Evolutionary conservation across 2,113 vertebrate genomes (phyloP), one percentile per base, ranked within the genome.

Genomic region (Nothoprocta pentlandii): DNA sequence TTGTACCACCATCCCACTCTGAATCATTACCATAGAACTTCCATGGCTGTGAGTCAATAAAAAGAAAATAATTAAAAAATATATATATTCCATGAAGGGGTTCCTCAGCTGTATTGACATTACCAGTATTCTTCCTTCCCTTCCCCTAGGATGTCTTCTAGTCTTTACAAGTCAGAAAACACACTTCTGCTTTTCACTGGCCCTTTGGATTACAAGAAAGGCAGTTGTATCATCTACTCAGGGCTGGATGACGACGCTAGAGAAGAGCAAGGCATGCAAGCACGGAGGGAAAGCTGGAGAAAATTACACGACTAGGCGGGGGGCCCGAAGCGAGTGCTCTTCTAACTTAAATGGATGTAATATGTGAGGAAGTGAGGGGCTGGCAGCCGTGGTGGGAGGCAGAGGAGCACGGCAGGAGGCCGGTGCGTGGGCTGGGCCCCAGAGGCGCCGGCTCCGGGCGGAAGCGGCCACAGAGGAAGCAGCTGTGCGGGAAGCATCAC

Each of bases 401-500:
- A 14, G 0, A 0, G 62, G 30, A 15, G 22, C 8, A 0, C 9
- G 8, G 47, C 75, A 62, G 61, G 86, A 80, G 46, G 76, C 16
- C 76, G 67, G 6, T 0, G 6, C 0, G 5, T 62, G 86, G 59
- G 76, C 25, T 76, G 26, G 3, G 6, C 54, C 80, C 84, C 77
- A 91, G 83, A 95, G 30, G 22, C 41, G 6, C 12, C 76, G 4
- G 7, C 41, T 89, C 64, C 68, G 49, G 41, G 44, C 56, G 16
- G 19, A 66, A 47, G 28, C 2, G 0, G 30, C n/a, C 44, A 0
- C 0, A 19, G 19, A 88, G 89, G 94, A 92, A 92, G 63, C 44
- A 58, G 54, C 73, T 88, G 54, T 9, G 6, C 9, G 3, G 54
- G 30, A 16, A 32, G 53, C 26, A 54, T 23, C 8, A 23, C 49